Evolutionary conservation across 2,888 invertebrate species (phyloP).

Genomic region (Nasonia oneida): DNA sequence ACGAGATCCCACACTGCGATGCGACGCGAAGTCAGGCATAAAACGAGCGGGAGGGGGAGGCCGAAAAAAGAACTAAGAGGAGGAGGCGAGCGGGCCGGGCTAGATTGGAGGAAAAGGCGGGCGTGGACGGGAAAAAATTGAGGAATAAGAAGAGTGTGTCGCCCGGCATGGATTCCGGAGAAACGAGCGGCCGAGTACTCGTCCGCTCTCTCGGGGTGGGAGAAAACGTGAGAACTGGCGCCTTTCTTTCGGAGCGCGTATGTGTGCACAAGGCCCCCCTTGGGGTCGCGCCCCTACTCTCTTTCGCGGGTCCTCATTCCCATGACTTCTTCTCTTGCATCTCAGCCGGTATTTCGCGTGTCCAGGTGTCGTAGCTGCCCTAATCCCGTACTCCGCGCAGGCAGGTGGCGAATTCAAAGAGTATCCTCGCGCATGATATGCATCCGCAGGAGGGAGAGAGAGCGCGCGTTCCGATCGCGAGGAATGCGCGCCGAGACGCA

Average conservation of each 20-base stretch:
- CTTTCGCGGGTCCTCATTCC: slow-evolving; percentile 28
- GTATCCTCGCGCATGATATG: neutral
- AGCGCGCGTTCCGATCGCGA: neutral
- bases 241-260: slow-evolving; percentile 29
- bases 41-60: neutral
- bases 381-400: neutral
- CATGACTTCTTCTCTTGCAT: slow-evolving; percentile 14
- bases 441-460: neutral
- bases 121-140: neutral
- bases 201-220: neutral
- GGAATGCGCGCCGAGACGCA: slow-evolving; percentile 16
- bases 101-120: slow-evolving; percentile 22
- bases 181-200: slow-evolving; percentile 18
- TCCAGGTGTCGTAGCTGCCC: neutral
- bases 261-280: neutral
- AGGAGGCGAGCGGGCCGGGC: neutral
- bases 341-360: neutral
- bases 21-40: slow-evolving; percentile 35
- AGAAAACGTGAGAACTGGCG: slow-evolving; percentile 54
- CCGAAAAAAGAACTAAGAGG: neutral
- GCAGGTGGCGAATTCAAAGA: neutral
- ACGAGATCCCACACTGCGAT: slow-evolving; percentile 35
- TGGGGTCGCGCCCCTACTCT: slow-evolving; percentile 24
- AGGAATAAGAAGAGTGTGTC: neutral
- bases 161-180: slow-evolving; percentile 36